Evolutionary conservation across 2,888 invertebrate genomes (phyloP), one percentile per base, ranked within the genome.

Genomic region (Exephanes ischioxanthus): DNA sequence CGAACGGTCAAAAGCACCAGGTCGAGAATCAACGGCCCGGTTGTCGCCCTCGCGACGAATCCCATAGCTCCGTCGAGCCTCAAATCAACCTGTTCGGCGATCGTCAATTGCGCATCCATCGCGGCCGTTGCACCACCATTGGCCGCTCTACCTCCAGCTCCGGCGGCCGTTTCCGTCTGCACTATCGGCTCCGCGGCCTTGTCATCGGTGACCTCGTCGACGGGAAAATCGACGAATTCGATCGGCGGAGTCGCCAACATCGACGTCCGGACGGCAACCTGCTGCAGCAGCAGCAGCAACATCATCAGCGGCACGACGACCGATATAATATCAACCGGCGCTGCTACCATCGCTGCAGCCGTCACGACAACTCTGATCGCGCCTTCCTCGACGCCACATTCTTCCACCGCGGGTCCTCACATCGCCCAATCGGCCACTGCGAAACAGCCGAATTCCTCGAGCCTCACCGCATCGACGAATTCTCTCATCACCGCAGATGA

Each of bases 401-500:
- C 70, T 41, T 73, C 70, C 51, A 16, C 41, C 80, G 75, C 86
- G 58, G 86, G 41, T 86, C 85, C 71, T 41, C 87, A 86, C 78
- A 77, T 75, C 37, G 61, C 26, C 22, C 85, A 55, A 63, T 78
- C 81, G 76, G 78, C 73, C 48, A 58, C 48, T 48, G 77, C 80
- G 7, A 86, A 67, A 81, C 79, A 77, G 0, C 55, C 55, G n/a
- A 83, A 83, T 22, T 55, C 83, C 26, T 66, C 79, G 5, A 63
- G 22, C 9, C 63, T 30, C 4, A 5, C 71, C n/a, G 22, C 80
- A 0, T 61, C 90, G 67, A 87, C 86, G n/a, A 86, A 89, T 55
- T 84, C 90, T 1, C 86, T 91, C 51, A 92, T 92, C 37, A 90
- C 93, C 37, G 92, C 93, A 55, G 91, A 92, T 81, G 92, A 92